Base-by-base conservation (phyloP, 2,113 vertebrate species). In the Corvus moneduloides region DNA sequence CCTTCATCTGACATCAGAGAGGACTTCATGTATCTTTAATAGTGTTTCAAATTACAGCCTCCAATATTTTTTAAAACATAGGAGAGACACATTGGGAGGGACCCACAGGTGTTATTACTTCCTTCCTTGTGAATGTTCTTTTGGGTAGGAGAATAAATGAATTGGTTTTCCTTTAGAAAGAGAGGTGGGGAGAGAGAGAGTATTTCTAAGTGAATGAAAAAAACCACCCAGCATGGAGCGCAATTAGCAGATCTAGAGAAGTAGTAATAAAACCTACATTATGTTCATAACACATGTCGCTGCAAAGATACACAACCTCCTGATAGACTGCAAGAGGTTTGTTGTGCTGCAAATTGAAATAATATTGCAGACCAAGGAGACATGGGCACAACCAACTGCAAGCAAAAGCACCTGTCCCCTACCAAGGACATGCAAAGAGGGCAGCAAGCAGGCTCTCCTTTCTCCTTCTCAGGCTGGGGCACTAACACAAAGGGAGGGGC, bases 1-100 rank as follows among this genome's bases (percentile, higher is more conserved):
- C 23, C 71, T 94, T 85, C 75, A 41, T 59, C 37, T 82, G 43
- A 85, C 21, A 76, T 61, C 73, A 85, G 74, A 87, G 66, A 93
- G 46, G 51, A 91, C 77, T 84, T 92, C 49, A 66, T 80, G 44
- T 71, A 69, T 62, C 46, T 97, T 90, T 48, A 79, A 72, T 55
- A 89, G 46, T 73, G 59, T 96, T 97, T 87, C 84, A 96, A 89
- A 83, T 67, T 72, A 82, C 72, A 28, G 58, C 69, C 84, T 91
- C 97, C 96, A 95, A 87, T 96, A 92, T 51, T 91, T 93, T 97
- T 95, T 95, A 95, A 96, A 97, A 87, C 44, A 73, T 62, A 61
- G 64, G 59, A 89, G 52, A 88, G 5, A 62, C 56, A 51, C 78
- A 80, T 78, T 89, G 69, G 88, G 90, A 96, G 56, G 96, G 93